Percentiles rank a stretch among this genome's conserved stretches.
Conservation (phyloP, 2,888 invertebrate genomes). For the Mesoligia furuncula region DNA sequence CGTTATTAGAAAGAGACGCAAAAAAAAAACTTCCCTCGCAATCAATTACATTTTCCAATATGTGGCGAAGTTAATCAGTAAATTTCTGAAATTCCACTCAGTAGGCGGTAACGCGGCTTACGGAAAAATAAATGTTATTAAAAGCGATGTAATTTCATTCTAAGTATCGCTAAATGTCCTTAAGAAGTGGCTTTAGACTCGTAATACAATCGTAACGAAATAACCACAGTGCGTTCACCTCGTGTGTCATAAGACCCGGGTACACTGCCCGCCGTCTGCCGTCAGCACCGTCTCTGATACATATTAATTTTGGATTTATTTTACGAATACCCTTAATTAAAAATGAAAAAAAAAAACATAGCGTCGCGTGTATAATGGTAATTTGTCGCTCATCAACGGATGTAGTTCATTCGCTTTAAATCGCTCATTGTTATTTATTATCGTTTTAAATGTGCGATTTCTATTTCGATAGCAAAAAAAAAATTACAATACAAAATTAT, state of each 20-base stretch:
- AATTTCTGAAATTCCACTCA: not conserved
- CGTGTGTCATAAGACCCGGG: slow-evolving; percentile 55
- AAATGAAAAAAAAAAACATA: slow-evolving; percentile 24
- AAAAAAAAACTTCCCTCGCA: not conserved
- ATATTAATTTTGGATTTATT: slow-evolving; percentile 52
- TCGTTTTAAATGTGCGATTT: slow-evolving; percentile 32
- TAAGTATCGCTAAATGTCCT: slow-evolving; percentile 57
- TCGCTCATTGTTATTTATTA: slow-evolving; percentile 27
- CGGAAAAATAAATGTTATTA: slow-evolving; percentile 22
- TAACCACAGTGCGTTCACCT: slow-evolving; percentile 64
- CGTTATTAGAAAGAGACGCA: not conserved
- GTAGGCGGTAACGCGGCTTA: slow-evolving; percentile 10
- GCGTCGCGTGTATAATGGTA: slow-evolving; percentile 41
- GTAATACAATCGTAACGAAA: slow-evolving; percentile 65
- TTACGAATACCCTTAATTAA: slow-evolving; percentile 30
- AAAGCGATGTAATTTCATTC: slow-evolving; percentile 34
- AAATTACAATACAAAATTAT: slow-evolving; percentile 20
- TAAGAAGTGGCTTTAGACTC: slow-evolving; percentile 53
- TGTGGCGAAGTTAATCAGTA: slow-evolving; percentile 5
- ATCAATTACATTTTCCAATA: slow-evolving; percentile 31
- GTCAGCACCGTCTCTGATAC: slow-evolving; percentile 26
- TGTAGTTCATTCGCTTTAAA: slow-evolving; percentile 31
- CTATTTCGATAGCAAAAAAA: slow-evolving; percentile 37
- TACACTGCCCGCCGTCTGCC: slow-evolving; percentile 53
- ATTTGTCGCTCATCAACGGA: slow-evolving; percentile 47